A percentile compares a stretch with the other conserved stretches of the same genome.
Conservation (phyloP, 2,797 vertebrate species). For the Hypotaenidia okinawae region DNA sequence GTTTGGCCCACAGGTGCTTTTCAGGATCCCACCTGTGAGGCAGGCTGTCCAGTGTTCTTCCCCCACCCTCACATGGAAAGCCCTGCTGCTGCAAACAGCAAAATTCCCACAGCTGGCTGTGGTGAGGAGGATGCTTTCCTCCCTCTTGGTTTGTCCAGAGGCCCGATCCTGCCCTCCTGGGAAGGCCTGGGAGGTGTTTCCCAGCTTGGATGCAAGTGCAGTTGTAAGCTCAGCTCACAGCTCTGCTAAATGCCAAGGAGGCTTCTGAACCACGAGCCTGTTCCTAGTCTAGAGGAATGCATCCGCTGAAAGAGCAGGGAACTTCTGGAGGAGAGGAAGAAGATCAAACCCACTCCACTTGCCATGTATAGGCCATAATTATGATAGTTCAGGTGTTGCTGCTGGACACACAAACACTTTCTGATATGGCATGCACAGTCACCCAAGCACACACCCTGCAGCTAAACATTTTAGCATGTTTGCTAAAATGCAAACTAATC, state of each 20-base stretch:
- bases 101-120: not conserved
- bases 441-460: not conserved
- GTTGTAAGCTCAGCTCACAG: not conserved
- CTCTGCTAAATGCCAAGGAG: not conserved
- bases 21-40: rapidly evolving
- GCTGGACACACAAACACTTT: not conserved
- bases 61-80: not conserved
- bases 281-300: not conserved
- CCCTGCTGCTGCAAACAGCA: not conserved
- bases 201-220: not conserved
- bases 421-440: not conserved
- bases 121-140: not conserved
- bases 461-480: not conserved
- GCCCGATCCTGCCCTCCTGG: not conserved
- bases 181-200: not conserved
- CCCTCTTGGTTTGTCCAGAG: not conserved
- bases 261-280: rapidly evolving
- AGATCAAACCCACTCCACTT: not conserved
- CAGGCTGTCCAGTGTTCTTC: not conserved
- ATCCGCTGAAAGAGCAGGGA: not conserved
- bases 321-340: not conserved
- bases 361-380: not conserved
- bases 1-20: rapidly evolving
- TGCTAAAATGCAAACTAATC: not conserved
- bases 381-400: not conserved